These are phyloP conservation scores for Lepidurus apus DNA, from an alignment of 1,140 invertebrate genomes.

Conservation along the genomic window DNA sequence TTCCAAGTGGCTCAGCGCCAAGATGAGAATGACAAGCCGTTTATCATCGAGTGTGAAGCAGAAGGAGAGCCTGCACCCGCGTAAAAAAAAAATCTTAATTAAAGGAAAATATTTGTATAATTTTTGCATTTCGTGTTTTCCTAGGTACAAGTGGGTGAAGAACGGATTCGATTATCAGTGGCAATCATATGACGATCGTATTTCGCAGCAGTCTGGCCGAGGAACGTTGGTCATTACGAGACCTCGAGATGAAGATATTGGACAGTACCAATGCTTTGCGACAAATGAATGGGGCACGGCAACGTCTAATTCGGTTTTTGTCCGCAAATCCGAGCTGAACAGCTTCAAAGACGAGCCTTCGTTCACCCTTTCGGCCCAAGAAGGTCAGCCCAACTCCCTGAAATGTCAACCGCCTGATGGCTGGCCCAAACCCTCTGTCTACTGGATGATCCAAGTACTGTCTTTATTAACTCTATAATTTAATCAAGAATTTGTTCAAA, in stretches of 20 bases:
- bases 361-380: slow-evolving; percentile 59
- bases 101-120: background rate
- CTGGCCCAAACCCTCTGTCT: slow-evolving; percentile 87
- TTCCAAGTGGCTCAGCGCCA: slow-evolving; percentile 77
- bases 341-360: slow-evolving; percentile 75
- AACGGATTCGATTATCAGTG: slow-evolving; percentile 87
- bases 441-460: slow-evolving; percentile 75
- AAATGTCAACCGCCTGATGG: slow-evolving; percentile 85
- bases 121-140: slow-evolving; percentile 38
- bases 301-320: slow-evolving; percentile 88
- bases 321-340: slow-evolving; percentile 89
- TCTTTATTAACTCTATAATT: background rate
- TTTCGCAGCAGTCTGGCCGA: slow-evolving; percentile 82
- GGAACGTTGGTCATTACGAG: slow-evolving; percentile 84
- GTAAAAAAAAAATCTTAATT: slow-evolving; percentile 48
- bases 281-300: slow-evolving; percentile 90
- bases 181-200: slow-evolving; percentile 85
- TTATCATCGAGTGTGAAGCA: slow-evolving; percentile 90
- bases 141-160: slow-evolving; percentile 90
- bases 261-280: slow-evolving; percentile 95
- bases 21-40: slow-evolving; percentile 85
- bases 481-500: slow-evolving; percentile 1
- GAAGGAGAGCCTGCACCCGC: slow-evolving; percentile 82
- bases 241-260: slow-evolving; percentile 85
- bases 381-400: slow-evolving; percentile 81